Percentiles rank a stretch among this genome's conserved stretches.
phyloP scores from a whole-genome alignment of 2,113 vertebrate genomes.

The Gymnocephalus cernua region DNA sequence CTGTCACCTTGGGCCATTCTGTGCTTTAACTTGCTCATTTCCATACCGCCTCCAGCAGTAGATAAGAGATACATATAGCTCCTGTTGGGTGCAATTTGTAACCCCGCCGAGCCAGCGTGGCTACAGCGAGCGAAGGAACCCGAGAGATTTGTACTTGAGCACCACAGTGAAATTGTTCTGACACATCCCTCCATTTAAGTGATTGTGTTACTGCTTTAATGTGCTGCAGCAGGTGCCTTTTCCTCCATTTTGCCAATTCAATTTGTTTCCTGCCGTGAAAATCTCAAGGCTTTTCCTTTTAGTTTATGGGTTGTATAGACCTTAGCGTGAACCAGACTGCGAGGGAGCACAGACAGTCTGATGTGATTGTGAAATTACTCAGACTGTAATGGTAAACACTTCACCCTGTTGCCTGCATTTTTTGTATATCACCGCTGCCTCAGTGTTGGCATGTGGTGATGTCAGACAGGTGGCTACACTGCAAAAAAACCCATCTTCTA shows the following conservation, averaged over 20 bases:
- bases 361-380: slow-evolving; percentile 57
- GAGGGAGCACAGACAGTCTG: slow-evolving; percentile 35
- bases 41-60: slow-evolving; percentile 51
- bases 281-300: slow-evolving; percentile 65
- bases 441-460: slow-evolving; percentile 21
- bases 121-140: slow-evolving; percentile 33
- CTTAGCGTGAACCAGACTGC: slow-evolving; percentile 22
- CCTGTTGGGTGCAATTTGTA: slow-evolving; percentile 53
- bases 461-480: slow-evolving; percentile 6
- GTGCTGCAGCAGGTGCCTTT: slow-evolving; percentile 71
- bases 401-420: slow-evolving; percentile 24
- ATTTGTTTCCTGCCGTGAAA: slow-evolving; percentile 73
- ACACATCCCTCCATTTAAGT: slow-evolving; percentile 48
- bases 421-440: slow-evolving; percentile 28
- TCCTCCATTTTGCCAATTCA: slow-evolving; percentile 70
- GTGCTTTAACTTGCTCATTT: slow-evolving; percentile 44
- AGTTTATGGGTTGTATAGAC: slow-evolving; percentile 58
- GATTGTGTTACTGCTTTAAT: slow-evolving; percentile 65
- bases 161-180: slow-evolving; percentile 41
- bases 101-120: slow-evolving; percentile 16
- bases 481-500: neutral
- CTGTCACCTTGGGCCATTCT: slow-evolving; percentile 55
- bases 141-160: slow-evolving; percentile 47
- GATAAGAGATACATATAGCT: slow-evolving; percentile 43
- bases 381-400: slow-evolving; percentile 48